Base-by-base conservation (phyloP, 1,140 invertebrate genomes). In the Oryctes rhinoceros region DNA sequence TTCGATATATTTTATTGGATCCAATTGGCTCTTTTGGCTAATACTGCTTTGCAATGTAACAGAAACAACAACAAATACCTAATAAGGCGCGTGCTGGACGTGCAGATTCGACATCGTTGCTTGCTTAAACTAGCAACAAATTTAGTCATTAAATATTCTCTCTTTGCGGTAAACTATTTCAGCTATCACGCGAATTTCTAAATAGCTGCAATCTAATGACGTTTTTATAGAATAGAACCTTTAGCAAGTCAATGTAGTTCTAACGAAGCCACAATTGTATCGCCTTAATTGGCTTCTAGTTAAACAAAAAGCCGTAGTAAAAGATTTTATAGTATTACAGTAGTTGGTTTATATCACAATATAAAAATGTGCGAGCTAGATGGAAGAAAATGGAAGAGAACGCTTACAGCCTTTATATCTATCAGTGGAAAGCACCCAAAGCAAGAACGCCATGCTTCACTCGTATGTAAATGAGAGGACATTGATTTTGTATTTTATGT, bases 401-500 rank as follows among this genome's bases (percentile, higher is more conserved):
- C n/a, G 10, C 53, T 0, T 15, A 62, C 39, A 44, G 9, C 39
- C 39, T 44, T 18, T 59, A 18, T 59, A 59, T 18, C 53, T 59
- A 18, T 59, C 53, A 59, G 53, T 18, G 1, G 7, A 71, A 35
- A 35, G 24, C 35, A 15, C 65, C 37, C 35, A 71, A 37, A 13
- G 65, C 24, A 35, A 71, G 24, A 71, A 30, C 75, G 75, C 76
- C 80, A 62, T 81, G 49, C 39, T 10, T 7, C 71, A 76, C 53
- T 24, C 65, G 80, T 82, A 83, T 83, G 83, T 82, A 83, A 83
- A 83, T 84, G 81, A 79, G 59, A 37, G 65, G 18, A 48, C 65
- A 67, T 79, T 79, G 37, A 78, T 71, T 78, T 76, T 65, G 78
- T 80, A 81, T 81, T 84, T 84, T 84, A 84, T 80, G 81, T 76